A percentile compares a stretch with the other conserved stretches of the same genome.
These are phyloP conservation scores for Gymnoscopelus microlampas DNA, from an alignment of 2,797 vertebrate species.

Conservation along the genomic window DNA sequence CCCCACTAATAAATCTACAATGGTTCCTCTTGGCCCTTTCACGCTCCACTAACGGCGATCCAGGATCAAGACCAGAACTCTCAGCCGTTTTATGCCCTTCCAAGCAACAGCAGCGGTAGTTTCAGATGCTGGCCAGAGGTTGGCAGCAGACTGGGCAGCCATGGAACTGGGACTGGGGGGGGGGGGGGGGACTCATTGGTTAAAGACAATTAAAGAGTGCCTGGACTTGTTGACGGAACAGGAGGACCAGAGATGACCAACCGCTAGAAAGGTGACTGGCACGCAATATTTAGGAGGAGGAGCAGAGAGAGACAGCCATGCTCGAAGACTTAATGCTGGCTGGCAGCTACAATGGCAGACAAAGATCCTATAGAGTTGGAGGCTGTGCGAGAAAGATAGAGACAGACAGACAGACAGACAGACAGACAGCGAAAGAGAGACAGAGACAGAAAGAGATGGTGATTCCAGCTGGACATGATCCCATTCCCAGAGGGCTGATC, in stretches of 20 bases:
- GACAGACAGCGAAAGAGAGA: slow-evolving; percentile 14
- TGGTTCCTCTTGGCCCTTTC: slow-evolving; percentile 59
- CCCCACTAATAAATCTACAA: slow-evolving; percentile 59
- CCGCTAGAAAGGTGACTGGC: slow-evolving; percentile 12
- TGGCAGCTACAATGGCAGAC: slow-evolving; percentile 51
- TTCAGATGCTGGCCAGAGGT: slow-evolving; percentile 67
- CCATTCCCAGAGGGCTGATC: slow-evolving; percentile 62
- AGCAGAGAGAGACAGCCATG: slow-evolving; percentile 46
- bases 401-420: slow-evolving; percentile 27
- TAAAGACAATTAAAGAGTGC: slow-evolving; percentile 21
- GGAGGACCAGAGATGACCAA: slow-evolving; percentile 17
- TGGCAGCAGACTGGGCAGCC: slow-evolving; percentile 54
- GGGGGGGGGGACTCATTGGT: slow-evolving; percentile 21
- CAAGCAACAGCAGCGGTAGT: slow-evolving; percentile 47
- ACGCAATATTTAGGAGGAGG: slow-evolving; percentile 24
- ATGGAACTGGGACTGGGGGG: slow-evolving; percentile 6
- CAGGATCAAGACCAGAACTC: slow-evolving; percentile 58
- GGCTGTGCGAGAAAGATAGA: not conserved
- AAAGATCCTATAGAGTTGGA: slow-evolving; percentile 49
- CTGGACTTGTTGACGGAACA: slow-evolving; percentile 9
- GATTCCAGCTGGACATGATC: slow-evolving; percentile 65
- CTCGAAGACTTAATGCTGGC: slow-evolving; percentile 48
- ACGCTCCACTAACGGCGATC: slow-evolving; percentile 60
- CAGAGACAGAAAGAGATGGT: slow-evolving; percentile 39
- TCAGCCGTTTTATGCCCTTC: slow-evolving; percentile 64